phyloP scores from a whole-genome alignment of 2,888 invertebrate genomes.

The Aspidiotus rigidus region DNA sequence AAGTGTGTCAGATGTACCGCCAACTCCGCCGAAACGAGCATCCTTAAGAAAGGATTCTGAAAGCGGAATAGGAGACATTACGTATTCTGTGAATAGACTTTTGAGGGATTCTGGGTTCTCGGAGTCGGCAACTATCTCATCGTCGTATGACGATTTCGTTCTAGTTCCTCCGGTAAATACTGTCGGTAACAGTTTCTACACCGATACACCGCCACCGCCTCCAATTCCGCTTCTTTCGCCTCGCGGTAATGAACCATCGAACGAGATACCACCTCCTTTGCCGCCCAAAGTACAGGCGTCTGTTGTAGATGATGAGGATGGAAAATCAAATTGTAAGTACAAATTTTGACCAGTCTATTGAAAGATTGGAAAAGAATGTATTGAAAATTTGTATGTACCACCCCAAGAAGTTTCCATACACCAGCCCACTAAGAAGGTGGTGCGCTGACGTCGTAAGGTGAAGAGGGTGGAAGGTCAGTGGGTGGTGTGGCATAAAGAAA shows the following conservation, averaged over 20 bases:
- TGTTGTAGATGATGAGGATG: constrained; percentile 19
- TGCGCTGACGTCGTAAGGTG: no score
- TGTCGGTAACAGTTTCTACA: neutral
- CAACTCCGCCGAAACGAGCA: constrained; percentile 26
- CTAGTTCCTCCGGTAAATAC: constrained; percentile 26
- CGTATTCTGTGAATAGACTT: neutral
- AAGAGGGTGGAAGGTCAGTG: no score
- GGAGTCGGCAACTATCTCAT: constrained; percentile 16
- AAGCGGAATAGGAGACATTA: neutral
- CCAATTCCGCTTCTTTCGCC: constrained; percentile 45
- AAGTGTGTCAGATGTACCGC: constrained; percentile 23
- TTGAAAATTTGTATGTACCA: no score
- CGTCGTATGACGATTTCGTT: constrained; percentile 38
- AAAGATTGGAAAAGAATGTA: no score
- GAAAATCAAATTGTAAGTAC: neutral
- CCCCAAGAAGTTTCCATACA: no score
- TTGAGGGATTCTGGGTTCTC: constrained; percentile 26
- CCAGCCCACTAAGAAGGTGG: no score
- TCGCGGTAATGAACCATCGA: constrained; percentile 43
- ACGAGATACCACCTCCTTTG: constrained; percentile 39
- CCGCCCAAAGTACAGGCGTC: constrained; percentile 37
- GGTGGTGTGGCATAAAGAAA: no score
- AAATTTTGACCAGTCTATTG: no score
- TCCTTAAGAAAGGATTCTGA: constrained; percentile 27
- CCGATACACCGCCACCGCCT: constrained; percentile 38